phyloP scores from a whole-genome alignment of 2,888 invertebrate species.

The Sphaerophoria rueppellii region DNA sequence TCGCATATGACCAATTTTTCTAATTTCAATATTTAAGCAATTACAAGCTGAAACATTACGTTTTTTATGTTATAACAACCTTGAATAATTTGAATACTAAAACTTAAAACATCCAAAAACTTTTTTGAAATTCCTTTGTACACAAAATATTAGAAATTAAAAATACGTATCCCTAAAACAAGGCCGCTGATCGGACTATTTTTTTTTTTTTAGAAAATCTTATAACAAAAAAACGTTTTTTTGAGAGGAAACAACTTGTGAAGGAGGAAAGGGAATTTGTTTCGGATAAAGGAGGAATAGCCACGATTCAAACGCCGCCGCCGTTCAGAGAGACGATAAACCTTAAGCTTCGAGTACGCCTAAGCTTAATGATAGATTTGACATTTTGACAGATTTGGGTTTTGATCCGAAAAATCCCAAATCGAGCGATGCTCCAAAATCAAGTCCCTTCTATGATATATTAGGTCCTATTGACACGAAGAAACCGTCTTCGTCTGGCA shows the following conservation, averaged over 20 bases:
- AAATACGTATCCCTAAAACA: no score
- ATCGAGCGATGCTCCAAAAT: slow-evolving; percentile 74
- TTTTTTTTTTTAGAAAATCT: no score
- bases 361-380: slow-evolving; percentile 76
- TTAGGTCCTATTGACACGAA: slow-evolving; percentile 75
- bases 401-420: slow-evolving; percentile 82
- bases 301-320: slow-evolving; percentile 62
- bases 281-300: slow-evolving; percentile 80
- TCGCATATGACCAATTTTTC: no score
- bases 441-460: slow-evolving; percentile 81
- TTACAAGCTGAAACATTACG: no score
- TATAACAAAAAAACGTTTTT: no score
- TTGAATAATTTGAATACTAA: no score
- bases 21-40: no score
- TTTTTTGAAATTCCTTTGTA: no score
- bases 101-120: no score
- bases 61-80: no score
- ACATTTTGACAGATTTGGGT: slow-evolving; percentile 80
- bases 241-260: slow-evolving; percentile 70
- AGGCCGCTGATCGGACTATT: no score
- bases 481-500: slow-evolving; percentile 75
- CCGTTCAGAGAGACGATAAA: slow-evolving; percentile 40
- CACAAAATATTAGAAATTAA: no score
- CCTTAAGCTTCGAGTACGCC: slow-evolving; percentile 75
- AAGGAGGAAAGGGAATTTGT: slow-evolving; percentile 77